Percentiles rank a stretch among this genome's conserved stretches.
Evolutionary conservation across 2,888 invertebrate species (phyloP).

Genomic region (Steromphala cineraria): DNA sequence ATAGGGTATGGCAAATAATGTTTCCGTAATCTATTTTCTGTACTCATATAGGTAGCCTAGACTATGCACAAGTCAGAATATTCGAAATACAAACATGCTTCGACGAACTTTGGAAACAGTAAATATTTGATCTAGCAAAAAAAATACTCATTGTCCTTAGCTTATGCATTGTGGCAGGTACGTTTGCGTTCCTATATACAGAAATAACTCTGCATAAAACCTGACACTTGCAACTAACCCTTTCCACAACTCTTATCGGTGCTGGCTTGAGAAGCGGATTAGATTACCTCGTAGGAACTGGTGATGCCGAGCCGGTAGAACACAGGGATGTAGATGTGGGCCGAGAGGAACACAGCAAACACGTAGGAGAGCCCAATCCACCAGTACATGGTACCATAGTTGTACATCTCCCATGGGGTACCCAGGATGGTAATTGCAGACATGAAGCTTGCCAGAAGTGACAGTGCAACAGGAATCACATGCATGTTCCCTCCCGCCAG

Average conservation of each 20-base stretch:
- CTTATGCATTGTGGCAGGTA: too few species aligned
- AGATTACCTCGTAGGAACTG: conserved; percentile 13
- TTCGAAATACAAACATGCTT: too few species aligned
- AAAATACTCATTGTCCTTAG: too few species aligned
- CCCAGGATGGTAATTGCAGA: conserved; percentile 74
- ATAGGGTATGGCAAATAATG: too few species aligned
- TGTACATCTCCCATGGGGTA: conserved; percentile 72
- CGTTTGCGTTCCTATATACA: too few species aligned
- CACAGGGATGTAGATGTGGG: conserved; percentile 33
- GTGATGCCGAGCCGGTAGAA: conserved; percentile 20
- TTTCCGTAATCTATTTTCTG: too few species aligned
- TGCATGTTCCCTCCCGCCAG: conserved; percentile 72
- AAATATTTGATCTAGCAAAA: too few species aligned
- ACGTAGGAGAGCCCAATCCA: conserved; percentile 68
- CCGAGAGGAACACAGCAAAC: conserved; percentile 68
- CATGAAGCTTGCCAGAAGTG: conserved; percentile 74
- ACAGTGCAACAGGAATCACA: conserved; percentile 68
- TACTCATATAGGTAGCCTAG: too few species aligned
- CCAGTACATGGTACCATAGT: conserved; percentile 70
- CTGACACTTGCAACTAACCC: background rate
- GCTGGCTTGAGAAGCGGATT: background rate
- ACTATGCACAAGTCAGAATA: too few species aligned
- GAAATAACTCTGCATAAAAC: too few species aligned
- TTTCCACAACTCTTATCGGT: background rate
- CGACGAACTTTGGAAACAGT: too few species aligned